Evolutionary conservation across 2,113 vertebrate genomes (phyloP).

Genomic region (Ptilorrhoa leucosticta): DNA sequence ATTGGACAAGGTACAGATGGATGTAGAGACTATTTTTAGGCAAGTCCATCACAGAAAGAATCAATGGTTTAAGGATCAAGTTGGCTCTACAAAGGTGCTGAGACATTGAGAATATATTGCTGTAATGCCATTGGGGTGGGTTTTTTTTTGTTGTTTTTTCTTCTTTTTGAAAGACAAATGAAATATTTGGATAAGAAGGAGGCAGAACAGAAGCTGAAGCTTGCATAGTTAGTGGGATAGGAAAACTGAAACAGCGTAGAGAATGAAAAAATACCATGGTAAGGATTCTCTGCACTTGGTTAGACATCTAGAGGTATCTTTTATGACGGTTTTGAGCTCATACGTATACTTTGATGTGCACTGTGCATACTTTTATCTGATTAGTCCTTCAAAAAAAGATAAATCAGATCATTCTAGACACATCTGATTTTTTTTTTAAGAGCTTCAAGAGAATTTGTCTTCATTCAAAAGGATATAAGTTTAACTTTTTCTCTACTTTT

Average conservation of each 20-base stretch:
- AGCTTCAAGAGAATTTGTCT: conserved; percentile 44
- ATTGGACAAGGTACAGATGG: neutral
- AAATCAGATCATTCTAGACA: conserved; percentile 56
- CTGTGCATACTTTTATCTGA: conserved; percentile 43
- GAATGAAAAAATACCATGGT: neutral
- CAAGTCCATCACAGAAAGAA: neutral
- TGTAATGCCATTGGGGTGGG: neutral
- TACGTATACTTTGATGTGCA: conserved; percentile 23
- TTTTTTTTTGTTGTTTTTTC: neutral
- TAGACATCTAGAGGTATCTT: neutral
- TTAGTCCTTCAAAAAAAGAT: conserved; percentile 58
- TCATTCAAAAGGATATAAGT: conserved; percentile 59
- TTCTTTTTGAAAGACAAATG: neutral
- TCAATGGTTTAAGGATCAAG: neutral
- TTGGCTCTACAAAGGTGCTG: neutral
- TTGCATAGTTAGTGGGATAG: neutral
- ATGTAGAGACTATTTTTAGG: neutral
- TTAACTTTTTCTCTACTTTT: conserved; percentile 60
- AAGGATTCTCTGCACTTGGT: neutral
- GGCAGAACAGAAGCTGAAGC: neutral
- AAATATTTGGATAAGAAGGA: neutral
- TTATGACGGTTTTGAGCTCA: conserved; percentile 1
- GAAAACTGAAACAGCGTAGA: neutral
- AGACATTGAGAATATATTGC: neutral
- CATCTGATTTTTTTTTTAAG: conserved; percentile 57